A percentile compares a stretch with the other conserved stretches of the same genome.
Evolutionary conservation across 2,797 vertebrate species (phyloP).

Genomic region (Garrulus glandarius): DNA sequence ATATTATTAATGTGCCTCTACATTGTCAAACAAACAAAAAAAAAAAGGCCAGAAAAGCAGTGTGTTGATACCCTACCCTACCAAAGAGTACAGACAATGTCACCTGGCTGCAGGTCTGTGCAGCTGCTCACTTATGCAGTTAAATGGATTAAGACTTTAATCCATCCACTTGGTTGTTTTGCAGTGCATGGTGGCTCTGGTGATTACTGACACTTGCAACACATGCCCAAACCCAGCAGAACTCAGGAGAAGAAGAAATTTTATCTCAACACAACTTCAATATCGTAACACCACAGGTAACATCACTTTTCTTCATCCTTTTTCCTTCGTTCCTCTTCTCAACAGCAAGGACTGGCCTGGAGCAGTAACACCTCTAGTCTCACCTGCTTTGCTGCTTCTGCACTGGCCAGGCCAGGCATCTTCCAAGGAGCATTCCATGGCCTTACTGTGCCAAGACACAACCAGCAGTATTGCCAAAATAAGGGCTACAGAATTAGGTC

Average conservation of each 20-base stretch:
- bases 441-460: background rate
- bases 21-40: background rate
- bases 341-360: background rate
- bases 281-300: background rate
- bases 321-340: background rate
- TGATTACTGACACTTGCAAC: background rate
- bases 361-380: background rate
- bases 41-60: background rate
- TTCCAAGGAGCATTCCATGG: background rate
- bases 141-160: background rate
- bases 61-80: background rate
- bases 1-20: background rate
- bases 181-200: background rate
- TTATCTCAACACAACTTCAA: background rate
- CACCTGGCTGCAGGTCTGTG: background rate
- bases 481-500: background rate
- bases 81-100: background rate
- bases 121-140: background rate
- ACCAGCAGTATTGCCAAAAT: background rate
- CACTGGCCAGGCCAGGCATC: background rate
- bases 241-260: background rate
- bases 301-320: background rate
- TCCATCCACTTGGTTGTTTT: background rate
- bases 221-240: background rate
- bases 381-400: background rate